Evolutionary conservation across 92 coral and sea anemone species (phyloP).

Genomic region (Paramuricea clavata): DNA sequence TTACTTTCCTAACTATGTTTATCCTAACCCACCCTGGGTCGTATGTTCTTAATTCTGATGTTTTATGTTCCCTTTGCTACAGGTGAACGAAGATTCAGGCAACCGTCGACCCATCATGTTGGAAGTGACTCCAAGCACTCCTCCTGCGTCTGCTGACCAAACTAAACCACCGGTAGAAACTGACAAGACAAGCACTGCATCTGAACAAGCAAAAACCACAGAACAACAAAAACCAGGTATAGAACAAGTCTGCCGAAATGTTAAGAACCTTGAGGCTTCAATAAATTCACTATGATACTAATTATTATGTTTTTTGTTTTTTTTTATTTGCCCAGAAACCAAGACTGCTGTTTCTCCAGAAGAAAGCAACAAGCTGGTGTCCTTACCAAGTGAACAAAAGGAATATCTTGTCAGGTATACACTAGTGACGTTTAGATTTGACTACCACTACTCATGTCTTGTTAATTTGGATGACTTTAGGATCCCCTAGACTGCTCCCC

Average conservation of each 20-base stretch:
- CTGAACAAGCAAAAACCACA: background rate
- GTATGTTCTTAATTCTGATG: too few relatives aligned
- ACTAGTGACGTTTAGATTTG: too few relatives aligned
- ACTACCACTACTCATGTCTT: too few relatives aligned
- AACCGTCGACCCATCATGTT: slow-evolving; percentile 95
- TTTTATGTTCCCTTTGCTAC: background rate
- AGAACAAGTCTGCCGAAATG: background rate
- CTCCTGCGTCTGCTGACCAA: slow-evolving; percentile 17
- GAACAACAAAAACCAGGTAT: background rate
- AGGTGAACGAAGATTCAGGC: slow-evolving; percentile 97
- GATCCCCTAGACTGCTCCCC: too few relatives aligned
- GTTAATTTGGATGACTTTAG: too few relatives aligned
- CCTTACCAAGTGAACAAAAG: slow-evolving; percentile 10
- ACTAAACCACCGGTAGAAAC: slow-evolving; percentile 26
- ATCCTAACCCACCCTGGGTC: too few relatives aligned
- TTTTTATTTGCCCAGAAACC: background rate
- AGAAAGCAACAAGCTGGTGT: slow-evolving; percentile 17
- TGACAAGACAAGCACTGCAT: slow-evolving; percentile 48
- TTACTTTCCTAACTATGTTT: too few relatives aligned
- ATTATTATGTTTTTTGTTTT: background rate
- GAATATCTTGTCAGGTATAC: slow-evolving; percentile 42
- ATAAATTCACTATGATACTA: too few relatives aligned
- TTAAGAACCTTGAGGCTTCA: background rate
- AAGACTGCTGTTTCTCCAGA: background rate
- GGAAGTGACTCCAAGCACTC: slow-evolving; percentile 68